phyloP scores from a whole-genome alignment of 2,797 vertebrate genomes.

The Darevskia mixta region DNA sequence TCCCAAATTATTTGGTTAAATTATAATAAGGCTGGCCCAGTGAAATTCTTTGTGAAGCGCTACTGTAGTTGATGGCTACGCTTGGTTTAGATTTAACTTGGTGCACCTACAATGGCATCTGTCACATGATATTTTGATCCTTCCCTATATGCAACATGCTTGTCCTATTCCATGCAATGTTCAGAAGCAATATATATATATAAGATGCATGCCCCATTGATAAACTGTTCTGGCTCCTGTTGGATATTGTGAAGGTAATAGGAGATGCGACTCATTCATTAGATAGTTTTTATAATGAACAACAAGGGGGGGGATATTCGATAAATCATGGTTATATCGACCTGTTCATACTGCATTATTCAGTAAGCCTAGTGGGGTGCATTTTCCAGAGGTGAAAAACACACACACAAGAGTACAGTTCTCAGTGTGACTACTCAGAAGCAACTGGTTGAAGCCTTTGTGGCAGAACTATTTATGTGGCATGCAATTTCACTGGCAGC shows the following conservation, averaged over 20 bases:
- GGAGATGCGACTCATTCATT: not conserved
- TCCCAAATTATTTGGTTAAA: constrained; percentile 18
- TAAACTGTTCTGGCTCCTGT: not conserved
- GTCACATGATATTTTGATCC: not conserved
- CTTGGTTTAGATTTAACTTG: not conserved
- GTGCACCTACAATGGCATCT: not conserved
- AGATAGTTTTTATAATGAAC: not conserved
- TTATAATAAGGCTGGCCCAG: constrained; percentile 23
- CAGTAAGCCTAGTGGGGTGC: not conserved
- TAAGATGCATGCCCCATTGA: not conserved
- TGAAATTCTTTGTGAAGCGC: constrained; percentile 10
- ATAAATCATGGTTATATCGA: not conserved
- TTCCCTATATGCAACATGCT: not conserved
- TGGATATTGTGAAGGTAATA: not conserved
- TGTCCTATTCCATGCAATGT: constrained; percentile 1
- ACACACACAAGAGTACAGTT: not conserved
- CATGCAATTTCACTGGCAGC: constrained; percentile 6
- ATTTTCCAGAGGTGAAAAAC: constrained; percentile 20
- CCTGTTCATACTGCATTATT: constrained; percentile 38
- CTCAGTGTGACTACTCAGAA: not conserved
- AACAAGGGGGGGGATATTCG: not conserved
- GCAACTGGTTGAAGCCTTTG: constrained; percentile 16
- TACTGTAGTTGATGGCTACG: constrained; percentile 8
- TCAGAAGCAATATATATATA: not conserved
- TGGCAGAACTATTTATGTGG: not conserved